These are phyloP conservation scores for Druceiella hillmani DNA, from an alignment of 2,888 invertebrate species.

Conservation along the genomic window DNA sequence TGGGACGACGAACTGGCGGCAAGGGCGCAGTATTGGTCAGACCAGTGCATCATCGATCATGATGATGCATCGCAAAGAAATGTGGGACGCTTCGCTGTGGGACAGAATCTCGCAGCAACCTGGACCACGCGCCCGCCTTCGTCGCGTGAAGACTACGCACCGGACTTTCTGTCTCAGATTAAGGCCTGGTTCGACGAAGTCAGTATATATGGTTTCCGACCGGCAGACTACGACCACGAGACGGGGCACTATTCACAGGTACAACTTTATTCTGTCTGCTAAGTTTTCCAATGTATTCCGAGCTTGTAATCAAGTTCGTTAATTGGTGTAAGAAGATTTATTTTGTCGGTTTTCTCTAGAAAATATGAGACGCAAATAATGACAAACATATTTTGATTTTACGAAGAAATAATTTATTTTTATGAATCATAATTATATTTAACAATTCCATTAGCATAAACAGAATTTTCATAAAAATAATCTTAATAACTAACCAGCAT, in stretches of 20 bases:
- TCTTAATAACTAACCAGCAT: too few species aligned
- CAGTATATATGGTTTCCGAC: slow-evolving; percentile 55
- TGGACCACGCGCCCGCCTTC: slow-evolving; percentile 69
- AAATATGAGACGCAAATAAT: too few species aligned
- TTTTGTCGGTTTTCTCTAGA: too few species aligned
- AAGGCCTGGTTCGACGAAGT: slow-evolving; percentile 80
- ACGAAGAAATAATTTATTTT: too few species aligned
- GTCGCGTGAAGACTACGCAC: slow-evolving; percentile 53
- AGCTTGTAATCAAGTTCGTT: too few species aligned
- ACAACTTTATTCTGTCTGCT: too few species aligned
- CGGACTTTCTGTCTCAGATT: slow-evolving; percentile 71
- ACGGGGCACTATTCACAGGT: slow-evolving; percentile 86
- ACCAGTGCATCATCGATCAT: slow-evolving; percentile 73
- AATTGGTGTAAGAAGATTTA: too few species aligned
- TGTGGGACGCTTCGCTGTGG: slow-evolving; percentile 69
- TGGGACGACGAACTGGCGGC: slow-evolving; percentile 86
- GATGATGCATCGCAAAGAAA: slow-evolving; percentile 54
- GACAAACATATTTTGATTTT: too few species aligned
- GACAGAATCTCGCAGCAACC: slow-evolving; percentile 79
- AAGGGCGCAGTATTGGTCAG: slow-evolving; percentile 79
- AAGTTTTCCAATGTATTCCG: too few species aligned
- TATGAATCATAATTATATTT: too few species aligned
- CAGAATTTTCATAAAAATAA: too few species aligned
- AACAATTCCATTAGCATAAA: too few species aligned
- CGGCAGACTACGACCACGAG: slow-evolving; percentile 58